These are phyloP conservation scores for Sicus ferrugineus DNA, from an alignment of 2,888 invertebrate genomes.

Conservation along the genomic window DNA sequence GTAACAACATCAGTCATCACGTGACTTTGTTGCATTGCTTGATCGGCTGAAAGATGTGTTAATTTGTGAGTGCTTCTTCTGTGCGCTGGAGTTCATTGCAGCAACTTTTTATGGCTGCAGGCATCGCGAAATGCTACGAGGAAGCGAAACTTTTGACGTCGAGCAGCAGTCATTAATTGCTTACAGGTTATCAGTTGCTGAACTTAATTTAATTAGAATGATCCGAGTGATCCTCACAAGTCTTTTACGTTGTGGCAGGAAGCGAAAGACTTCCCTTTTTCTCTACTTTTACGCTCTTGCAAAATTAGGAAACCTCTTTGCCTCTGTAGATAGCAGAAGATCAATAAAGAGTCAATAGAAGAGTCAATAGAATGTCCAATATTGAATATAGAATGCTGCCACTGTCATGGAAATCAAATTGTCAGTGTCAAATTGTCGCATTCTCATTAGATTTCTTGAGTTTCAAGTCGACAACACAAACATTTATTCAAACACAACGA, in stretches of 20 bases:
- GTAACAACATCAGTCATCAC: neutral
- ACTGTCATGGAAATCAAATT: neutral
- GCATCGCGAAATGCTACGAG: neutral
- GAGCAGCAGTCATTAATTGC: neutral
- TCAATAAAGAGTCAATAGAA: neutral
- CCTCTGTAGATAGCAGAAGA: no score
- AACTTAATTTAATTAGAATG: neutral
- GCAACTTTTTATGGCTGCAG: neutral
- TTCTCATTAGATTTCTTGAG: neutral
- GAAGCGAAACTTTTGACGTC: no score
- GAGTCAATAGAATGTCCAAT: neutral
- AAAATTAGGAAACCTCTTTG: neutral
- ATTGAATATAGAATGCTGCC: neutral
- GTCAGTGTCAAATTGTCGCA: neutral
- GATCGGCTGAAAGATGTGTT: slow-evolving; percentile 11
- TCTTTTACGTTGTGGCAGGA: no score
- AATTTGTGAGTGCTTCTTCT: slow-evolving; percentile 4
- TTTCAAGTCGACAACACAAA: slow-evolving; percentile 1
- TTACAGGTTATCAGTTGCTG: neutral
- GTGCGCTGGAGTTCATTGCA: neutral
- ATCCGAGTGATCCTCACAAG: no score
- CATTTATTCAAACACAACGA: slow-evolving; percentile 1
- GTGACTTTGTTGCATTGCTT: neutral
- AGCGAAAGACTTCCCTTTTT: no score
- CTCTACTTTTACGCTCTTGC: no score